Conservation (phyloP, 2,113 vertebrate species). For the Rhea pennata region DNA sequence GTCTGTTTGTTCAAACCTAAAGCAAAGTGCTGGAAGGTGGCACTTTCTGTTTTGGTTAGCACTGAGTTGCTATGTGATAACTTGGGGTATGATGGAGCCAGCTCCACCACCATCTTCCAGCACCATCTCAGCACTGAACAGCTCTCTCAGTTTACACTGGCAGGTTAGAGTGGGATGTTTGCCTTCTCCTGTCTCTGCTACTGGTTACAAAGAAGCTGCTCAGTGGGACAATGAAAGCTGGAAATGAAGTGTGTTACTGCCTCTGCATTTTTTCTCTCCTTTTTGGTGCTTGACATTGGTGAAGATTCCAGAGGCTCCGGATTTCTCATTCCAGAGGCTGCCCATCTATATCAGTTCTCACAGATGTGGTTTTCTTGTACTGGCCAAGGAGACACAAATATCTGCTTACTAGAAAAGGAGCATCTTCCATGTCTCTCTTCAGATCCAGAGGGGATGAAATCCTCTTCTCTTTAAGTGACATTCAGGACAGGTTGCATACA, state of each 20-base stretch:
- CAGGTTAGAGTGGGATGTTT: neutral
- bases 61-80: neutral
- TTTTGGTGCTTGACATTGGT: neutral
- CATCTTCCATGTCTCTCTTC: neutral
- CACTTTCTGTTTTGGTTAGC: neutral
- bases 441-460: neutral
- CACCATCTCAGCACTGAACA: neutral
- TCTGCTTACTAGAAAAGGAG: neutral
- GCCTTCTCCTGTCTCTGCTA: neutral
- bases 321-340: neutral
- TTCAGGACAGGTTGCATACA: neutral
- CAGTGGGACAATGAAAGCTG: neutral
- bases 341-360: neutral
- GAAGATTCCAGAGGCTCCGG: neutral
- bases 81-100: neutral
- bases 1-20: neutral
- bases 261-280: neutral
- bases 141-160: neutral
- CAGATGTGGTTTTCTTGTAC: neutral
- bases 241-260: neutral
- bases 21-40: neutral
- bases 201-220: neutral
- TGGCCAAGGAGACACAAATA: neutral
- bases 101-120: neutral
- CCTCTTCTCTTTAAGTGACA: neutral